Evolutionary conservation across 2,888 invertebrate species (phyloP).

Genomic region (Lampropteryx suffumata): DNA sequence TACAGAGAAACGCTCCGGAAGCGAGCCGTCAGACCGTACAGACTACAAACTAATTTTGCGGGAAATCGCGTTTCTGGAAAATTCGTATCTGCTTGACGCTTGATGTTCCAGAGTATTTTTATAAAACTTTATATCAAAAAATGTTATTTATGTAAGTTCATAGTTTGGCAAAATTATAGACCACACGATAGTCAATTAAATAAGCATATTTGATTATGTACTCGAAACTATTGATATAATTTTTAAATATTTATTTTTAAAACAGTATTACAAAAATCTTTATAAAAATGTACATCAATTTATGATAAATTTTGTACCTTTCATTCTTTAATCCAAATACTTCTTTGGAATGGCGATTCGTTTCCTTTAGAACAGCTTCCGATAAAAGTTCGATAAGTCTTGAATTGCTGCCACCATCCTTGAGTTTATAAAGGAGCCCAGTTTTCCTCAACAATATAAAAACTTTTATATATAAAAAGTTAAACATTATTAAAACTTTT

Average conservation of each 20-base stretch:
- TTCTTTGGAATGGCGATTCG: constrained; percentile 5
- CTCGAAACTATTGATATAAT: constrained; percentile 49
- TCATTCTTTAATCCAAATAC: neutral
- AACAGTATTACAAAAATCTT: constrained; percentile 10
- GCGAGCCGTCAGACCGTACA: constrained; percentile 25
- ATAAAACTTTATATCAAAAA: constrained; percentile 19
- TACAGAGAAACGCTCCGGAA: constrained; percentile 30
- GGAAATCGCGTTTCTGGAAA: constrained; percentile 26
- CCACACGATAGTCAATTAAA: constrained; percentile 71
- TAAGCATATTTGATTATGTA: constrained; percentile 54
- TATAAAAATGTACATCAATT: constrained; percentile 20
- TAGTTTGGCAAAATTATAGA: constrained; percentile 53
- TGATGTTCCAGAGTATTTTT: constrained; percentile 23
- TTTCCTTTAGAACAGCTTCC: constrained; percentile 13
- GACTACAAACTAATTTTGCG: constrained; percentile 26
- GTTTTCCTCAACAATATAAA: constrained; percentile 4
- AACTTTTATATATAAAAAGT: constrained; percentile 7
- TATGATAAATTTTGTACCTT: constrained; percentile 24
- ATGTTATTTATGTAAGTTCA: constrained; percentile 28
- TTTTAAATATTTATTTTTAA: constrained; percentile 50
- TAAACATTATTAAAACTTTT: constrained; percentile 1
- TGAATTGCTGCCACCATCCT: neutral
- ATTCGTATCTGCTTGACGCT: constrained; percentile 10
- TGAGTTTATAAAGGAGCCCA: constrained; percentile 1
- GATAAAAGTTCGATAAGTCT: constrained; percentile 12